These are phyloP conservation scores for Eurytoma californica DNA, from an alignment of 2,888 invertebrate species.

Conservation along the genomic window DNA sequence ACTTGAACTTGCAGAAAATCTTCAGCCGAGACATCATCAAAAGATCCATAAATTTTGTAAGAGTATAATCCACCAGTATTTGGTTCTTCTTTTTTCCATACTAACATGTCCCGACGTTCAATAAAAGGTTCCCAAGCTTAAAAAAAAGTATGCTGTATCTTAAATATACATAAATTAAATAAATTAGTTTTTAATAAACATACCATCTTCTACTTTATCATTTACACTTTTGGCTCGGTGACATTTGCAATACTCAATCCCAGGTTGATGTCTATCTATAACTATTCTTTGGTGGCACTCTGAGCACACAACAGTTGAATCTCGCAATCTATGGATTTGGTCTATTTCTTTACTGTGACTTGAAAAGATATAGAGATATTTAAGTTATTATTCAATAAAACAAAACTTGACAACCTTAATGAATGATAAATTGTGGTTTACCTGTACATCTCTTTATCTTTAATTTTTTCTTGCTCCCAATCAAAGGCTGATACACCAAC, in stretches of 20 bases:
- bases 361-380: constrained; percentile 34
- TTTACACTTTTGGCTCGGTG: constrained; percentile 58
- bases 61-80: constrained; percentile 83
- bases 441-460: constrained; percentile 77
- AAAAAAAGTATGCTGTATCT: neutral
- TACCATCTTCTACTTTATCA: constrained; percentile 35
- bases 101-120: constrained; percentile 85
- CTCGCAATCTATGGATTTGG: constrained; percentile 76
- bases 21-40: constrained; percentile 85
- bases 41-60: constrained; percentile 91
- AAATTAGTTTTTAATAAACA: constrained; percentile 5
- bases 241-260: constrained; percentile 77
- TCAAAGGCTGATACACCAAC: constrained; percentile 78
- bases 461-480: constrained; percentile 80
- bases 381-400: constrained; percentile 26
- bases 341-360: constrained; percentile 79
- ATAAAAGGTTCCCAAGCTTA: constrained; percentile 86
- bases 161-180: constrained; percentile 3
- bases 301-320: constrained; percentile 77
- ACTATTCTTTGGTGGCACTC: constrained; percentile 75
- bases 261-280: constrained; percentile 72
- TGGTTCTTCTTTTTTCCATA: constrained; percentile 86
- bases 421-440: constrained; percentile 60
- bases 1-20: constrained; percentile 90
- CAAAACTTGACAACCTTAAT: constrained; percentile 9